phyloP scores from a whole-genome alignment of 2,888 invertebrate species.

The Lissocephala sabroskyi region DNA sequence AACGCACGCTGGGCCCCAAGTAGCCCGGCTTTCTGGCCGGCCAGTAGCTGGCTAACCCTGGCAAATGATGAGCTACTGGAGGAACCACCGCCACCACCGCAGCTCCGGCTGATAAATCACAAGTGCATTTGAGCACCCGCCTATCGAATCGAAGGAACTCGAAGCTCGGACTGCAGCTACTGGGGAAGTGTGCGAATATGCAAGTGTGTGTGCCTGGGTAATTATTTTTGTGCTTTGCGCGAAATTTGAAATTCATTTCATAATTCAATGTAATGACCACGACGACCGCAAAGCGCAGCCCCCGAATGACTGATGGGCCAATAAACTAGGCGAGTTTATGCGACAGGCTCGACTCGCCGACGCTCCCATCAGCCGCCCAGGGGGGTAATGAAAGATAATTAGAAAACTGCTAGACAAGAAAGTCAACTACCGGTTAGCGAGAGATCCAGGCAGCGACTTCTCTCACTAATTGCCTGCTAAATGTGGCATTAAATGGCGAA shows the following conservation, averaged over 20 bases:
- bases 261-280: conserved; percentile 56
- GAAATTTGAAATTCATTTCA: conserved; percentile 64
- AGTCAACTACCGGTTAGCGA: conserved; percentile 2
- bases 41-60: conserved; percentile 24
- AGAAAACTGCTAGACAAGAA: conserved; percentile 32
- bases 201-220: conserved; percentile 12
- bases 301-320: conserved; percentile 58
- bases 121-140: conserved; percentile 51
- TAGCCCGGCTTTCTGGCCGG: no score
- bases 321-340: conserved; percentile 64
- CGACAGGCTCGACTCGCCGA: conserved; percentile 34
- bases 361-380: no score
- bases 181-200: background rate
- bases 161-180: no score
- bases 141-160: no score
- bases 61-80: conserved; percentile 49
- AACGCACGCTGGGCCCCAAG: conserved; percentile 47
- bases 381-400: conserved; percentile 62
- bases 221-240: conserved; percentile 59
- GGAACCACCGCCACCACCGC: conserved; percentile 3
- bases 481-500: conserved; percentile 27
- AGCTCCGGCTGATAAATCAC: conserved; percentile 53
- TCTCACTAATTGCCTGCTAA: conserved; percentile 40
- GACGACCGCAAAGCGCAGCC: conserved; percentile 47
- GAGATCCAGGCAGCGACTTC: background rate